Evolutionary conservation across 2,113 vertebrate species (phyloP).

Genomic region (Alethe castanea): DNA sequence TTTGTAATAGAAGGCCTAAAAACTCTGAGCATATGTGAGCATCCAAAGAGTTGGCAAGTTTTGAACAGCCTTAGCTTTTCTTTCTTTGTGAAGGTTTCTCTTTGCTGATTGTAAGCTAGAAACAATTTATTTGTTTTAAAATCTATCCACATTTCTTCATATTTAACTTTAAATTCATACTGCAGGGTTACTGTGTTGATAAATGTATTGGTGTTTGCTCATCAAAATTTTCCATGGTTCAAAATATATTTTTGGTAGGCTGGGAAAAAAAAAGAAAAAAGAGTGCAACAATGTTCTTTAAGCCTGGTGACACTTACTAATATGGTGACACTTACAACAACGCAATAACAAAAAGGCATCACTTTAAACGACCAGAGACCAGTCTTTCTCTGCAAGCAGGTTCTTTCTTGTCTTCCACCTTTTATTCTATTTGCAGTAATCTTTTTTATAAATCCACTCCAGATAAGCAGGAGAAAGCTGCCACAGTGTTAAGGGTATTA

Average conservation of each 20-base stretch:
- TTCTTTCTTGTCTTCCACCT: not conserved
- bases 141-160: not conserved
- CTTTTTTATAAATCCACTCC: not conserved
- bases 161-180: not conserved
- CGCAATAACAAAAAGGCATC: not conserved
- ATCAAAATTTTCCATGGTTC: not conserved
- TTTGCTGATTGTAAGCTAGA: not conserved
- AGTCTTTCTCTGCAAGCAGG: not conserved
- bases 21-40: not conserved
- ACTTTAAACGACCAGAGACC: not conserved
- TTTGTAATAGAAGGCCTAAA: slow-evolving; percentile 47
- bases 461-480: not conserved
- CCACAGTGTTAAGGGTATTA: not conserved
- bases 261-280: not conserved
- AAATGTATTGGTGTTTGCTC: not conserved
- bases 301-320: not conserved
- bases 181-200: not conserved
- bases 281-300: not conserved
- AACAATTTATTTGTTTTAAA: not conserved
- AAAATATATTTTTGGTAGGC: not conserved
- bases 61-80: not conserved
- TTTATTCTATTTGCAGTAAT: not conserved
- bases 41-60: not conserved
- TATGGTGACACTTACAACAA: not conserved
- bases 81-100: not conserved